Evolutionary conservation across 2,797 vertebrate species (phyloP), one percentile per base, ranked within the genome.

Genomic region (Sebastes diaconus): DNA sequence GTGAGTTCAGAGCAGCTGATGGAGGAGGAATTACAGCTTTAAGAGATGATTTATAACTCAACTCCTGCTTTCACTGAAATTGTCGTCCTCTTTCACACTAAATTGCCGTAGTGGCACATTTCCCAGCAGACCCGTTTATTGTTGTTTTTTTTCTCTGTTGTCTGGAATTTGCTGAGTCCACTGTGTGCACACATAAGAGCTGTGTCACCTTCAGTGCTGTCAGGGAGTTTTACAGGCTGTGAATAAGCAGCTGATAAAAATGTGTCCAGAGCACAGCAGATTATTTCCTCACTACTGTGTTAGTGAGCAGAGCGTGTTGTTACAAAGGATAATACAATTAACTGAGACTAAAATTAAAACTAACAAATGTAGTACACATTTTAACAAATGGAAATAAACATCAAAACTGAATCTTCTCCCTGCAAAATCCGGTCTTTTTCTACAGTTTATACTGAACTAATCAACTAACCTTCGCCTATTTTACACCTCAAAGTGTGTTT

Each of bases 131-230:
- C 27, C 22, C 3, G 74, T 52, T 71, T 61, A 36, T 73, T 72
- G 30, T 34, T 9, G 4, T 61, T 20, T 11, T 66, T 66, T 68
- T 55, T 78, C 65, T 72, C 30, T 75, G 61, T 68, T 80, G 75
- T 84, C 18, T 13, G 5, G 22, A 80, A 77, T 64, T 27, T 70
- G 81, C 81, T 76, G 86, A 83, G 77, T 76, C 59, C 16, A 70
- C 64, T 13, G 29, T 34, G 68, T 73, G 75, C 68, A 66, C 67
- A 80, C 80, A 79, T 69, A 77, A 78, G 54, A 64, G 78, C 36
- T 1, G 61, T 68, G 80, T 84, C 88, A 84, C 85, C 85, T 82
- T 82, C 85, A 73, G 64, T 39, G 74, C 55, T 29, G 83, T 75
- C 80, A 68, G 78, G 27, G 16, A 30, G 69, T 73, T 84, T 84